A percentile compares a stretch with the other conserved stretches of the same genome.
These are phyloP conservation scores for Panagrolaimus sp. DNA, from an alignment of 1,140 invertebrate species.

Conservation along the genomic window DNA sequence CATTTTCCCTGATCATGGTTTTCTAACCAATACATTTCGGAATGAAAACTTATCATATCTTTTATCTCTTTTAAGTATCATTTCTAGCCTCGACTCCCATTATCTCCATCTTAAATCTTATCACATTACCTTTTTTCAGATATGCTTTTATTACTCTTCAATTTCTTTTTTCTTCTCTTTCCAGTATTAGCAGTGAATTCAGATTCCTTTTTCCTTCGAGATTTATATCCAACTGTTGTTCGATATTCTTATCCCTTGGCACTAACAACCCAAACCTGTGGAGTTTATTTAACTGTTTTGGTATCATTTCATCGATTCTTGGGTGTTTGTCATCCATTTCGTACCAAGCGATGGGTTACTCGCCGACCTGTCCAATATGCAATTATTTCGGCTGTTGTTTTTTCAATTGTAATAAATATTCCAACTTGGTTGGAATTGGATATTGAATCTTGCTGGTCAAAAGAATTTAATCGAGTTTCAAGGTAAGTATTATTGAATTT, in stretches of 20 bases:
- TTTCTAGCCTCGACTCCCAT: no score
- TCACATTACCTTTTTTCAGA: conserved; percentile 33
- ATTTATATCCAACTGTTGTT: conserved; percentile 50
- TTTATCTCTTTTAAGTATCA: no score
- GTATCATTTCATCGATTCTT: conserved; percentile 54
- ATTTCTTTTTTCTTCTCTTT: conserved; percentile 58
- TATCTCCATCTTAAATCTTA: no score
- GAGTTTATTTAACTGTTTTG: conserved; percentile 57
- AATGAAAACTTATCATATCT: no score
- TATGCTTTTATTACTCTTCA: conserved; percentile 52
- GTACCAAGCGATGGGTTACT: conserved; percentile 57
- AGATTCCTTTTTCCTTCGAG: conserved; percentile 53
- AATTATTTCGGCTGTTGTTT: conserved; percentile 49
- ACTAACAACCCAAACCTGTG: conserved; percentile 53
- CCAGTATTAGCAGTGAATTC: conserved; percentile 56
- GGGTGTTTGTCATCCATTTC: conserved; percentile 27
- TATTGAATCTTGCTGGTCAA: conserved; percentile 48
- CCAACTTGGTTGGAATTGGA: conserved; percentile 53
- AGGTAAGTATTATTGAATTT: conserved; percentile 24
- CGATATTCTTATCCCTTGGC: conserved; percentile 56
- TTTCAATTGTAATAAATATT: conserved; percentile 50
- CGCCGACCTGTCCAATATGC: conserved; percentile 47
- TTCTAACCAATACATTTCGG: no score
- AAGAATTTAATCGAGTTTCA: conserved; percentile 40
- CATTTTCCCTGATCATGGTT: no score